Evolutionary conservation across 2,888 invertebrate species (phyloP).

Genomic region (Rotaria macrura): DNA sequence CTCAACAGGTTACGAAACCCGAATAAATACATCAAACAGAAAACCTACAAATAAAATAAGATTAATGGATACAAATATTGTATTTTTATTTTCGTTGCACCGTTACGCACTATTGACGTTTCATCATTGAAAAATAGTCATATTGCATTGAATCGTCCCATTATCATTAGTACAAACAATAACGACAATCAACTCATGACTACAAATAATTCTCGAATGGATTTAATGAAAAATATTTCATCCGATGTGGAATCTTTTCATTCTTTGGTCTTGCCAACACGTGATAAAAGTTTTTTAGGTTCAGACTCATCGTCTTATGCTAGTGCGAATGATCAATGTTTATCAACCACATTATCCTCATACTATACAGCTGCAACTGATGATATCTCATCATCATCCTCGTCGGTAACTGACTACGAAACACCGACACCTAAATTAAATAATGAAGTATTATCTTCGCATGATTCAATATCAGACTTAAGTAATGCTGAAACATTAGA

Average conservation of each 20-base stretch:
- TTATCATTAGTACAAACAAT: background rate
- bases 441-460: background rate
- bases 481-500: constrained; percentile 15
- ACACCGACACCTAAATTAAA: background rate
- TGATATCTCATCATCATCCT: background rate
- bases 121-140: background rate
- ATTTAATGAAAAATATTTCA: background rate
- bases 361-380: background rate
- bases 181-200: background rate
- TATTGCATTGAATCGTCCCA: background rate
- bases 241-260: background rate
- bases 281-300: background rate
- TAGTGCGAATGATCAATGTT: background rate
- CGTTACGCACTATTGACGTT: background rate
- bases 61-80: background rate
- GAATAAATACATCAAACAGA: background rate
- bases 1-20: background rate
- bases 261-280: background rate
- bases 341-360: background rate
- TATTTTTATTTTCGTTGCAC: background rate
- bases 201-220: background rate
- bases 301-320: background rate
- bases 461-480: background rate
- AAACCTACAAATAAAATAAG: background rate
- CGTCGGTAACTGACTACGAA: background rate